These are phyloP conservation scores for Ceramica pisi DNA, from an alignment of 2,888 invertebrate genomes.

Conservation along the genomic window DNA sequence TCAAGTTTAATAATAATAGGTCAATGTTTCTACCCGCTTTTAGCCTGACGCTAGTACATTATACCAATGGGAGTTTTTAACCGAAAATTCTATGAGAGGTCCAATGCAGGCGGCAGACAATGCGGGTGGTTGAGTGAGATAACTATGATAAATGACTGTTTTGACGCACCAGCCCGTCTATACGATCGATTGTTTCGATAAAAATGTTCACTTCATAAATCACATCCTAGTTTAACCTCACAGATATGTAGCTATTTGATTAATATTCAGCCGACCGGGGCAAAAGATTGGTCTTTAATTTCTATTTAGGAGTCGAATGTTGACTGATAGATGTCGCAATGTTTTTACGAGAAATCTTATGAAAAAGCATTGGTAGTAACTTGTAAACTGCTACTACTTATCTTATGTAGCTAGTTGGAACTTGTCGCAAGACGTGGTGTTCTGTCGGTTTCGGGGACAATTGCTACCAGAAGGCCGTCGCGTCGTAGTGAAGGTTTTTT, in stretches of 20 bases:
- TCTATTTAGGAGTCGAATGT: slow-evolving; percentile 18
- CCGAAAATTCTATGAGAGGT: slow-evolving; percentile 59
- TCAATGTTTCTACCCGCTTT: neutral
- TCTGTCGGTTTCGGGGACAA: too few species aligned
- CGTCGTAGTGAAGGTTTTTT: too few species aligned
- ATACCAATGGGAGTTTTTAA: slow-evolving; percentile 41
- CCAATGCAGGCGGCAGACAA: slow-evolving; percentile 74
- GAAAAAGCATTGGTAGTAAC: neutral
- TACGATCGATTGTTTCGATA: slow-evolving; percentile 82
- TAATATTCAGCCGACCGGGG: slow-evolving; percentile 40
- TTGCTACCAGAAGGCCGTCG: too few species aligned
- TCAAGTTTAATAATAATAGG: neutral
- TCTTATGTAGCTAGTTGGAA: too few species aligned
- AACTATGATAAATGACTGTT: slow-evolving; percentile 85
- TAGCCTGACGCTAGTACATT: neutral
- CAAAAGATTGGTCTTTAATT: slow-evolving; percentile 27
- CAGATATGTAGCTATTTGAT: slow-evolving; percentile 50
- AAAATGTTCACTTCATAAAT: slow-evolving; percentile 75
- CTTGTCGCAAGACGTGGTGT: too few species aligned
- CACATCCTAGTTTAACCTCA: slow-evolving; percentile 46
- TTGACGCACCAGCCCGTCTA: slow-evolving; percentile 77
- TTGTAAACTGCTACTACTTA: too few species aligned
- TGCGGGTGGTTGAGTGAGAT: slow-evolving; percentile 80
- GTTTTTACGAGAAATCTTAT: slow-evolving; percentile 14
- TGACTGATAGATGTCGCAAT: slow-evolving; percentile 1